A percentile compares a stretch with the other conserved stretches of the same genome.
Evolutionary conservation across 1,140 invertebrate species (phyloP).

Genomic region (Uloborus diversus): DNA sequence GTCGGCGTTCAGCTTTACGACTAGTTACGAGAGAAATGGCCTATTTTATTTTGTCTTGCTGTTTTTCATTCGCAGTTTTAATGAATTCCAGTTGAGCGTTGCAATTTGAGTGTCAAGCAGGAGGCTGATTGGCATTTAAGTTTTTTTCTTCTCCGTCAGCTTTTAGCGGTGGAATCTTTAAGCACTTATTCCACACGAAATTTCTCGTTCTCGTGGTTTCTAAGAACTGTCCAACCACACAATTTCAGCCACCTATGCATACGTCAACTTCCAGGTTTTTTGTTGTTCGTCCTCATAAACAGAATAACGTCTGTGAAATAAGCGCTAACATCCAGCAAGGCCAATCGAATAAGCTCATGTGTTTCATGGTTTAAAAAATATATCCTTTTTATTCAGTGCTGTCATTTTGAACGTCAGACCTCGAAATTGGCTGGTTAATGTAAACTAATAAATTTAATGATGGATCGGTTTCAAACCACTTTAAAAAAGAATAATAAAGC

Average conservation of each 20-base stretch:
- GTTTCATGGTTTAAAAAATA: no score
- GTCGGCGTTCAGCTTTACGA: constrained; percentile 19
- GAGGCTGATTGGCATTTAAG: constrained; percentile 26
- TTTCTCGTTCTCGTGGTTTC: neutral
- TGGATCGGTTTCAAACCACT: no score
- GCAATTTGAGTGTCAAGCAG: constrained; percentile 39
- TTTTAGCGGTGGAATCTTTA: neutral
- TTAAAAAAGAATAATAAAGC: no score
- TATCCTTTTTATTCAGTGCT: no score
- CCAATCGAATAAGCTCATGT: no score
- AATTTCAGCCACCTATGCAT: neutral
- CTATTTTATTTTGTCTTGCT: neutral
- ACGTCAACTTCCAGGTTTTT: neutral
- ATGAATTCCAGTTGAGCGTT: constrained; percentile 41
- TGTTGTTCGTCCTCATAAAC: neutral
- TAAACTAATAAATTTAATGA: no score
- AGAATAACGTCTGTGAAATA: neutral
- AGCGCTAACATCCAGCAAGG: no score
- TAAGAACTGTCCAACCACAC: neutral
- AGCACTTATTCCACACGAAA: neutral
- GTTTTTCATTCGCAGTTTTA: constrained; percentile 4
- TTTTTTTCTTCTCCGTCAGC: neutral
- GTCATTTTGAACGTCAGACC: no score
- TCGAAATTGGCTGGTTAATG: no score
- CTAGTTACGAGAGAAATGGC: neutral